A percentile compares a stretch with the other conserved stretches of the same genome.
These are phyloP conservation scores for Drosophila cardini DNA, from an alignment of 1,140 invertebrate genomes.

Conservation along the genomic window DNA sequence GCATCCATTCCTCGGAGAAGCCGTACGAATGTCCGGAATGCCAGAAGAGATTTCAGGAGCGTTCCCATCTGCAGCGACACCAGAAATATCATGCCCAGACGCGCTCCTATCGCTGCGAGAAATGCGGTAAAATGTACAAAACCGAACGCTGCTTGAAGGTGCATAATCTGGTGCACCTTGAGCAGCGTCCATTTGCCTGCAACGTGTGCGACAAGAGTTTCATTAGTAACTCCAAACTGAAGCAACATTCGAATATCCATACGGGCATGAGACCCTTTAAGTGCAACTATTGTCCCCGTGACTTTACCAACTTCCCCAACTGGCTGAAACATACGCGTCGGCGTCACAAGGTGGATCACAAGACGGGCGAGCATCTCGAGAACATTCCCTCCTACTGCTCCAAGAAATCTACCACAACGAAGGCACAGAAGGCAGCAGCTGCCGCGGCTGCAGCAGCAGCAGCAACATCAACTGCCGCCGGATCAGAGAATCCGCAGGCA, in stretches of 20 bases:
- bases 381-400: conserved; percentile 84
- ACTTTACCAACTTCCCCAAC: conserved; percentile 87
- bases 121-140: conserved; percentile 85
- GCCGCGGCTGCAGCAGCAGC: conserved; percentile 59
- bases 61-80: conserved; percentile 85
- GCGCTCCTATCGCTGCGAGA: conserved; percentile 85
- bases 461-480: conserved; percentile 16
- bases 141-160: conserved; percentile 86
- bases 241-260: conserved; percentile 87
- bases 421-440: conserved; percentile 68
- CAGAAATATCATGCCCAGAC: conserved; percentile 85
- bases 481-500: conserved; percentile 7
- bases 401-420: conserved; percentile 77
- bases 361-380: conserved; percentile 85
- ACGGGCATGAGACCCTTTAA: conserved; percentile 86
- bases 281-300: conserved; percentile 86
- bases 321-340: conserved; percentile 86
- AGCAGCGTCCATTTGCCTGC: conserved; percentile 85
- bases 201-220: conserved; percentile 86
- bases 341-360: conserved; percentile 86
- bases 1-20: conserved; percentile 87
- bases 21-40: conserved; percentile 88
- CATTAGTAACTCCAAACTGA: conserved; percentile 85
- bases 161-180: conserved; percentile 85
- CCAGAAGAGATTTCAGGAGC: conserved; percentile 85